Base-by-base conservation (phyloP, 2,888 invertebrate genomes). In the Synergus japonicus region DNA sequence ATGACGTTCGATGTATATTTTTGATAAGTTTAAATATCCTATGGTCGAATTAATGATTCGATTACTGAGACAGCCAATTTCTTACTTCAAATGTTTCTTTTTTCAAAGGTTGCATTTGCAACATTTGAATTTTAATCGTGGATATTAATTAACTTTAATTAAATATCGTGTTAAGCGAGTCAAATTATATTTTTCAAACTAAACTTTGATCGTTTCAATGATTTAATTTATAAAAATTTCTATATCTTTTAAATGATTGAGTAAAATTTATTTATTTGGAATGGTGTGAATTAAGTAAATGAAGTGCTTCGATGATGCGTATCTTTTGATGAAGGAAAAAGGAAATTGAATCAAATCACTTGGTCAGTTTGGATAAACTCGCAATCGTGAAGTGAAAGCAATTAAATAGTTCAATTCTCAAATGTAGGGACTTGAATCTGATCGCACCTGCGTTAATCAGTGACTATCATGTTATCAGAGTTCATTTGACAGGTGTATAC, bases 251-350 rank as follows among this genome's bases (percentile, higher is more conserved):
- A 8, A 54, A 54, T n/a, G 8, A 54, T 54, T n/a, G 8, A n/a
- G 54, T 54, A 4, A n/a, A 54, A 9, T 54, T 58, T 58, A 7
- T 58, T 58, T 10, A 29, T 63, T 29, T 1, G 22, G 12, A 22
- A 13, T 63, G 7, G 4, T 29, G 13, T 60, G 63, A 13, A 12
- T 63, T 2, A 63, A 29, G 29, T 13, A 63, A 12, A 29, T 5
- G 5, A 63, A 63, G 2, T 1, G 63, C 12, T 5, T 29, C 4
- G 29, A 63, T 63, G 4, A 63, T 1, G 12, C 13, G 1, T 29
- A 13, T 13, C 29, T 29, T 29, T 63, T 63, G 4, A 10, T 83
- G 81, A 13, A n/a, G 7, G 29, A 63, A 63, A 63, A 29, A 29
- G 13, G 13, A 63, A 29, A 63, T 63, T 63, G 13, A 63, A 13